Percentiles rank a stretch among this genome's conserved stretches.
Conservation (phyloP, 2,797 vertebrate genomes). For the Esox masquinongy region DNA sequence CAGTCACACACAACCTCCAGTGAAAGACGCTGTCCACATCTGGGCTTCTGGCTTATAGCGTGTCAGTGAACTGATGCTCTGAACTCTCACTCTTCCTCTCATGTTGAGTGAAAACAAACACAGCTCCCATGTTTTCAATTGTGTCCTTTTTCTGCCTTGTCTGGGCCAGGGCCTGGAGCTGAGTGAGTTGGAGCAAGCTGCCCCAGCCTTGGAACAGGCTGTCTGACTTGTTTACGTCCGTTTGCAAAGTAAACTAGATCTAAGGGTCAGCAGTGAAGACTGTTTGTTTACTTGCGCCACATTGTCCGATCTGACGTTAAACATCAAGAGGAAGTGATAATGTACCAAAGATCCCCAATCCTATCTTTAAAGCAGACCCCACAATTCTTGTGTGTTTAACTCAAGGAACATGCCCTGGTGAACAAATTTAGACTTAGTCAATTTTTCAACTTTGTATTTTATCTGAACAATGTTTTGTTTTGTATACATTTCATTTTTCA, state of each 20-base stretch:
- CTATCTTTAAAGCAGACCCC: neutral
- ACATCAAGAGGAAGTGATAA: neutral
- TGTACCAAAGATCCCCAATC: neutral
- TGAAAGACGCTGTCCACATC: neutral
- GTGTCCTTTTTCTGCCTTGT: neutral
- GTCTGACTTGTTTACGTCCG: neutral
- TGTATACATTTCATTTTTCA: neutral
- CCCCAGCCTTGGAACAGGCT: neutral
- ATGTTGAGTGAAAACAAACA: slow-evolving; percentile 60
- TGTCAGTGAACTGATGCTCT: slow-evolving; percentile 47
- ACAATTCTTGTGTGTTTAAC: neutral
- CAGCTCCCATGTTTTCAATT: slow-evolving; percentile 9
- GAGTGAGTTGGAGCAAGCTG: neutral
- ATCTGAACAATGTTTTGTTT: no score
- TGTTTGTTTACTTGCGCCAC: neutral
- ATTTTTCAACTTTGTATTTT: neutral
- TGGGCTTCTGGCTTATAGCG: slow-evolving; percentile 36
- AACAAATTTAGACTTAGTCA: neutral
- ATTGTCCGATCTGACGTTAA: neutral
- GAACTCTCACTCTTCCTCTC: slow-evolving; percentile 36
- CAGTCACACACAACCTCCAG: neutral
- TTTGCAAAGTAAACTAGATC: neutral
- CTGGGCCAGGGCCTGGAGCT: neutral
- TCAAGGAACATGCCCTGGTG: neutral
- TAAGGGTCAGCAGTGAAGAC: neutral